These are phyloP conservation scores for Podabrus alpinus DNA, from an alignment of 2,888 invertebrate species.

Conservation along the genomic window DNA sequence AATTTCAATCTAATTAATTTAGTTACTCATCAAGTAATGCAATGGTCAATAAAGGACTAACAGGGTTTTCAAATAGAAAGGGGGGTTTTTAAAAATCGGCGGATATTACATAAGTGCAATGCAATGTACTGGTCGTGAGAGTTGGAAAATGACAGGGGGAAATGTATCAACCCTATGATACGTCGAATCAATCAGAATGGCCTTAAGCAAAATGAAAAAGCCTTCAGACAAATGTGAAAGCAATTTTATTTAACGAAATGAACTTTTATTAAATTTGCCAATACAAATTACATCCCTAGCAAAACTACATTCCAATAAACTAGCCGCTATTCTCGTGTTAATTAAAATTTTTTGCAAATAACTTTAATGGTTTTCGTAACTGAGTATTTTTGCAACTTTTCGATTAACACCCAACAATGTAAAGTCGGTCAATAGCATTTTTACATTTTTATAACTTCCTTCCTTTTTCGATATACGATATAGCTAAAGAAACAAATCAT, in stretches of 20 bases:
- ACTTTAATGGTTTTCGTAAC: background rate
- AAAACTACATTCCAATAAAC: background rate
- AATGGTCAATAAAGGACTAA: slow-evolving; percentile 25
- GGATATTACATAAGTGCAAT: slow-evolving; percentile 30
- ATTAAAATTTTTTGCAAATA: background rate
- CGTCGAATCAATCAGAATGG: slow-evolving; percentile 27
- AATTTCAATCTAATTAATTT: slow-evolving; percentile 26
- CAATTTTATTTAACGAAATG: slow-evolving; percentile 10
- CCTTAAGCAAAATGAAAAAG: slow-evolving; percentile 26
- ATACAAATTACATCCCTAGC: background rate
- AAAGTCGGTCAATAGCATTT: slow-evolving; percentile 4
- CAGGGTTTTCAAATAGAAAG: slow-evolving; percentile 10
- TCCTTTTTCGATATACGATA: background rate
- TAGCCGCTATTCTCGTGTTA: background rate
- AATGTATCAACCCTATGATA: slow-evolving; percentile 15
- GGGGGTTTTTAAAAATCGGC: slow-evolving; percentile 25
- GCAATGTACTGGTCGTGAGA: slow-evolving; percentile 28
- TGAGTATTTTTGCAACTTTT: background rate
- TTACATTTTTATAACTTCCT: slow-evolving; percentile 14
- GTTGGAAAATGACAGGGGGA: slow-evolving; percentile 19
- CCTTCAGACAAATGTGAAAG: slow-evolving; percentile 20
- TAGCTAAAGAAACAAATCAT: background rate
- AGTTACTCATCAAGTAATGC: slow-evolving; percentile 24
- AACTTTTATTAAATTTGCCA: slow-evolving; percentile 18
- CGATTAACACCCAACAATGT: slow-evolving; percentile 14